Evolutionary conservation across 2,888 invertebrate species (phyloP), one percentile per base, ranked within the genome.

Genomic region (Caenorhabditis japonica): DNA sequence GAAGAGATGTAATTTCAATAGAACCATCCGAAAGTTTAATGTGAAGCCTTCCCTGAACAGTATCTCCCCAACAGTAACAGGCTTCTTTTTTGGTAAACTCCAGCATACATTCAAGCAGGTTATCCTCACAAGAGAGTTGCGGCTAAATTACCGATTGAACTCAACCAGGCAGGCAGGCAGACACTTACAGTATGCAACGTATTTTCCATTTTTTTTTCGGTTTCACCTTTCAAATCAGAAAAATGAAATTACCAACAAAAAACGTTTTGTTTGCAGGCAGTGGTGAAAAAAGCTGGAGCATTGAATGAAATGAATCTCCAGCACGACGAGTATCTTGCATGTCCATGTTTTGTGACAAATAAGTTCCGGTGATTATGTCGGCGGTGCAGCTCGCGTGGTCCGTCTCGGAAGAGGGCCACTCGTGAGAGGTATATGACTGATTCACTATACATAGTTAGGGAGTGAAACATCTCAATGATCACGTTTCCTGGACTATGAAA

Each of bases 301-400:
- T n/a, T n/a, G n/a, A n/a, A n/a, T n/a, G n/a, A n/a, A n/a, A n/a
- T n/a, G n/a, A n/a, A n/a, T n/a, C n/a, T n/a, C n/a, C n/a, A 23
- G 49, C 46, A 33, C 21, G 19, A 3, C 25, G 59, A 55, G 61
- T 71, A 64, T 72, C 56, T 64, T 72, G 72, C 55, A 64, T 59
- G n/a, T n/a, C 72, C 49, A 39, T 51, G 71, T 47, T 71, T 72
- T 72, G 64, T 72, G 72, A 64, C 72, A 72, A 72, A 72, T 72
- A 72, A 64, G 64, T 72, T 72, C 72, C 72, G 72, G 72, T 72
- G 64, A 64, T 72, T 72, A 72, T 72, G 19, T 36, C 38, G 30
- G 58, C 39, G 46, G 59, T 44, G 43, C 51, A 58, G 51, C 66
- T 59, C 38, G 52, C 60, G 59, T 59, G 58, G 68, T 52, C 59